Evolutionary conservation across 2,797 vertebrate genomes (phyloP), one percentile per base, ranked within the genome.

Genomic region (Paedocypris micromegethes): DNA sequence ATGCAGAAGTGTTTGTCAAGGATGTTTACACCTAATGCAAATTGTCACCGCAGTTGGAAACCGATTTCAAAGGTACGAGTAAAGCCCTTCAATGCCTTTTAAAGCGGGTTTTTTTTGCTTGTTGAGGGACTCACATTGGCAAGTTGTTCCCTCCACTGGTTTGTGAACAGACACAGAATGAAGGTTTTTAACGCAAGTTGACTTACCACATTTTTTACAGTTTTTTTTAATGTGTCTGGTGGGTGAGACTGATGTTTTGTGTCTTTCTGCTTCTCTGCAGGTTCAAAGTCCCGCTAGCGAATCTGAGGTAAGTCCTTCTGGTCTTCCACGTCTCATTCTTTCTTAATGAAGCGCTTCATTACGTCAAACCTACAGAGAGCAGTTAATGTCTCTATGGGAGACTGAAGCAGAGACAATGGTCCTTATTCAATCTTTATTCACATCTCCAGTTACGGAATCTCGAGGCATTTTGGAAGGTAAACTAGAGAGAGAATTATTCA

Each of bases 221-320:
- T 50, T 42, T 62, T 37, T 44, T 9, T 39, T n/a, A 8, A 63
- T 47, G 52, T 51, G 44, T 64, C 3, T 45, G 1, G 38, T 46
- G 46, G 40, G 6, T 50, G 3, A 5, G 5, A 54, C 37, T 72
- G 41, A 72, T 47, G 55, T n/a, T 23, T 58, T 44, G 58, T 68
- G 37, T 5, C 48, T 75, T 43, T 73, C 6, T 75, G 60, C 72
- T 55, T 47, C 65, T 68, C 47, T 72, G 40, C 66, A 80, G 78
- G 78, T 78, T 69, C 76, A 76, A 58, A 78, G 78, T 68, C 74
- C 78, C 39, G 72, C 23, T 42, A 78, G 74, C 68, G 77, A 75
- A 53, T 67, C 75, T 1, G 74, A 52, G 78, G 78, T 80, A 70
- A 80, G 78, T 77, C 55, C n/a, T 9, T 44, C 66, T 50, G 4